phyloP scores from a whole-genome alignment of 2,888 invertebrate genomes.

The Drosophila formosana region DNA sequence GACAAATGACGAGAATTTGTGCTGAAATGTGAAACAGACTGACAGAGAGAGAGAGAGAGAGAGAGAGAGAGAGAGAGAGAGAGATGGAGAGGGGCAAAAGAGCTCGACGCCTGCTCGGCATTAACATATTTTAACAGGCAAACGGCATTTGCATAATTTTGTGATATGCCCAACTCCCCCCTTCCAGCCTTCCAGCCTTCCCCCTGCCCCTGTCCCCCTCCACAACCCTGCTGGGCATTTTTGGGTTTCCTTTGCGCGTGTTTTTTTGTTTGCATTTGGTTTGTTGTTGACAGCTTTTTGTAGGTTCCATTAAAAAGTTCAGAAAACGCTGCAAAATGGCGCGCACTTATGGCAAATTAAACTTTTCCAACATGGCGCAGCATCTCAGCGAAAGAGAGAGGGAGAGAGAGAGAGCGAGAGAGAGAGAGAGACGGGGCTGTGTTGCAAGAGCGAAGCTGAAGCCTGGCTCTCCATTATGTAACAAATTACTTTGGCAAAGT shows the following conservation, averaged over 20 bases:
- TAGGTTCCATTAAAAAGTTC: slow-evolving; percentile 70
- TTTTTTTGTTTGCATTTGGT: not conserved
- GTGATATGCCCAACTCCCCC: slow-evolving; percentile 32
- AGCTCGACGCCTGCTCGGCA: slow-evolving; percentile 32
- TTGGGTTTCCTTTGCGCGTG: slow-evolving; percentile 19
- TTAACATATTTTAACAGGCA: slow-evolving; percentile 79
- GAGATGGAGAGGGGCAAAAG: slow-evolving; percentile 5
- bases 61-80: not conserved
- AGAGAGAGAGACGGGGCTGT: not conserved
- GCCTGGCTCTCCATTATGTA: slow-evolving; percentile 72
- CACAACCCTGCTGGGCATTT: slow-evolving; percentile 31
- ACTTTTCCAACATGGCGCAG: slow-evolving; percentile 78
- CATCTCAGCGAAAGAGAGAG: slow-evolving; percentile 41
- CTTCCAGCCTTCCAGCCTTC: not conserved
- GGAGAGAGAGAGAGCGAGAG: not conserved
- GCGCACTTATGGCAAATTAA: slow-evolving; percentile 82
- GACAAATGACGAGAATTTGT: slow-evolving; percentile 36
- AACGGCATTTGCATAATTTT: slow-evolving; percentile 78
- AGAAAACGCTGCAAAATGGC: slow-evolving; percentile 81
- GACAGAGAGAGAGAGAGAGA: not conserved
- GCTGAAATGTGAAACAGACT: slow-evolving; percentile 15
- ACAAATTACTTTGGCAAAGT: slow-evolving; percentile 84
- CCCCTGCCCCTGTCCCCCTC: not conserved
- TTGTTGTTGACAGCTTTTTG: slow-evolving; percentile 56
- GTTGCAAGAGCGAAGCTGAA: slow-evolving; percentile 28